Evolutionary conservation across 1,140 invertebrate species (phyloP).

Genomic region (Nasonia giraulti): DNA sequence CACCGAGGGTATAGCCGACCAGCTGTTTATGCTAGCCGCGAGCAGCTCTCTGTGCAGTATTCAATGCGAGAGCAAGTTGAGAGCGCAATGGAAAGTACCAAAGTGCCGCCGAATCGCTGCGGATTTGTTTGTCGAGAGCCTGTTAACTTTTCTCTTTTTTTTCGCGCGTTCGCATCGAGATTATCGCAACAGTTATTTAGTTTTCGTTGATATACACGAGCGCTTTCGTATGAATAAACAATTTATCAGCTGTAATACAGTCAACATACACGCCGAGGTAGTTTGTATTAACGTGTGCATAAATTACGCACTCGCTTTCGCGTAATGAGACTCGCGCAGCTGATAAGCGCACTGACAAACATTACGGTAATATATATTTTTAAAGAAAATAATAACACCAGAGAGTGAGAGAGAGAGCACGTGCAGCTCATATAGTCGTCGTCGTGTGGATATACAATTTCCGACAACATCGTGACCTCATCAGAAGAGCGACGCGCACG

Average conservation of each 20-base stretch:
- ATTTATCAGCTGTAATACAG: background rate
- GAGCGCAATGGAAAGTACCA: background rate
- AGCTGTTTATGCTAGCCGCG: conserved; percentile 19
- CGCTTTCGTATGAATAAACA: background rate
- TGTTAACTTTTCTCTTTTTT: no score
- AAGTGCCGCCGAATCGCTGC: no score
- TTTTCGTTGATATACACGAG: no score
- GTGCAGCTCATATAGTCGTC: background rate
- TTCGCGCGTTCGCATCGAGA: no score
- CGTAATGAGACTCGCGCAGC: background rate
- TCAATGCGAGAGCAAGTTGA: background rate
- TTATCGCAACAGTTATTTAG: no score
- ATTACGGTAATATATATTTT: no score
- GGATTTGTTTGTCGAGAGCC: background rate
- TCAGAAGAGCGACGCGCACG: background rate
- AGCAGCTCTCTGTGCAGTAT: background rate
- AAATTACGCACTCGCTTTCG: background rate
- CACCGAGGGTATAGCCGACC: background rate
- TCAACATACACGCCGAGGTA: background rate
- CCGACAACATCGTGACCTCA: no score
- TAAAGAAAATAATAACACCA: background rate
- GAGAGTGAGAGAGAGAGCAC: background rate
- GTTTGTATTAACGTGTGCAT: no score
- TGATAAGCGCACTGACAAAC: background rate
- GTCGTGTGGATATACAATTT: no score